Evolutionary conservation across 2,888 invertebrate species (phyloP).

Genomic region (Pristionchus entomophagus): DNA sequence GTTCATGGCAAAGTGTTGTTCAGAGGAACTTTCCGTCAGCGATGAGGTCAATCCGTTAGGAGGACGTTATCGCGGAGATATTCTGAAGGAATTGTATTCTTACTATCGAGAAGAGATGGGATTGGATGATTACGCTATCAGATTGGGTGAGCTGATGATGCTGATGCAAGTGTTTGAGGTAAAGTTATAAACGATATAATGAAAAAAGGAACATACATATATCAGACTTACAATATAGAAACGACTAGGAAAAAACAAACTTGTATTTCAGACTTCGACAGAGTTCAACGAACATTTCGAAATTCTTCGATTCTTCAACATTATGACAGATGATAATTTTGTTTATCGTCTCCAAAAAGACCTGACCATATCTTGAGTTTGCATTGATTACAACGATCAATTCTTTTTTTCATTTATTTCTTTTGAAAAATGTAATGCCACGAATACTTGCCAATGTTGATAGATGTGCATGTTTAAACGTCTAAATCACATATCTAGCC

Average conservation of each 20-base stretch:
- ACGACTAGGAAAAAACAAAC: too few species aligned
- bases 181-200: background rate
- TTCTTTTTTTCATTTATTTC: too few species aligned
- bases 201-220: too few species aligned
- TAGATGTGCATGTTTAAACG: too few species aligned
- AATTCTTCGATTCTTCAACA: background rate
- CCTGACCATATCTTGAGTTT: too few species aligned
- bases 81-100: background rate
- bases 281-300: constrained; percentile 6
- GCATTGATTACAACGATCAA: too few species aligned
- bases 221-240: too few species aligned
- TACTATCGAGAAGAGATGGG: background rate
- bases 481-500: too few species aligned
- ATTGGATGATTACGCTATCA: background rate
- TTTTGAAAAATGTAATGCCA: too few species aligned
- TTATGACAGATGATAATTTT: background rate
- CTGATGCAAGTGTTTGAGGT: background rate
- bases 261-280: too few species aligned
- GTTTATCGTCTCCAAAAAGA: background rate
- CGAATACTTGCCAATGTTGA: too few species aligned
- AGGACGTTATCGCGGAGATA: background rate
- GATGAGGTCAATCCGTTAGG: background rate
- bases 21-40: background rate
- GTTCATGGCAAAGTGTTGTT: background rate
- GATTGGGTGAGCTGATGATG: constrained; percentile 7